Conservation (phyloP, 53 echinoderm and acorn worm species). For the Echinometra lucunter region DNA sequence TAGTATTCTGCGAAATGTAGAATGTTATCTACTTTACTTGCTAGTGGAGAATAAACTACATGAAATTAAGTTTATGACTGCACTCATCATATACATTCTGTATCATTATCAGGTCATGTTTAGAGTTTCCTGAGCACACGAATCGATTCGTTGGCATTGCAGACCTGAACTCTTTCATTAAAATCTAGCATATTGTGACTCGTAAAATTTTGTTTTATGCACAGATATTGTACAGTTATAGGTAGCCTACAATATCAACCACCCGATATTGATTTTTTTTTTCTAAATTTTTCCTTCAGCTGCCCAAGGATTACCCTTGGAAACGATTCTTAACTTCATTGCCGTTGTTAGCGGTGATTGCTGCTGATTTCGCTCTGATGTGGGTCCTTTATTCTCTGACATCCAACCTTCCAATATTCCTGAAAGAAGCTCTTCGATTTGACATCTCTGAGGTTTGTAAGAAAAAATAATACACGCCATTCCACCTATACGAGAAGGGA, state of each 20-base stretch:
- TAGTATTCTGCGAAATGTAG: too few species aligned
- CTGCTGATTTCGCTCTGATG: conserved; percentile 21
- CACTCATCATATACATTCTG: too few species aligned
- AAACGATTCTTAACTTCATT: conserved; percentile 15
- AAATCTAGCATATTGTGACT: too few species aligned
- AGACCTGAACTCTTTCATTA: too few species aligned
- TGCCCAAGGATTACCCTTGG: background rate
- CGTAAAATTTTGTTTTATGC: too few species aligned
- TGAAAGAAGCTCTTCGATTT: conserved; percentile 55
- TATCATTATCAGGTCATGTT: too few species aligned
- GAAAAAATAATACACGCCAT: background rate
- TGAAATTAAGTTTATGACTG: too few species aligned
- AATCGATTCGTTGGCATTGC: too few species aligned
- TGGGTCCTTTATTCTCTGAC: conserved; percentile 45
- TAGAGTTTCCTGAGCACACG: too few species aligned
- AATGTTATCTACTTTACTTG: too few species aligned
- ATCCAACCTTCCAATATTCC: conserved; percentile 49
- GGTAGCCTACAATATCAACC: background rate
- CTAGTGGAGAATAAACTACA: too few species aligned
- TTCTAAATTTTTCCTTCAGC: background rate
- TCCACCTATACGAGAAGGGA: too few species aligned
- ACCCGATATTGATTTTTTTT: background rate
- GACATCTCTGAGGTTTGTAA: conserved; percentile 33
- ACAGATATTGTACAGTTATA: background rate
- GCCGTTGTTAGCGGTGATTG: conserved; percentile 2